Base-by-base conservation (phyloP, 2,113 vertebrate genomes). In the Arvicanthis niloticus region DNA sequence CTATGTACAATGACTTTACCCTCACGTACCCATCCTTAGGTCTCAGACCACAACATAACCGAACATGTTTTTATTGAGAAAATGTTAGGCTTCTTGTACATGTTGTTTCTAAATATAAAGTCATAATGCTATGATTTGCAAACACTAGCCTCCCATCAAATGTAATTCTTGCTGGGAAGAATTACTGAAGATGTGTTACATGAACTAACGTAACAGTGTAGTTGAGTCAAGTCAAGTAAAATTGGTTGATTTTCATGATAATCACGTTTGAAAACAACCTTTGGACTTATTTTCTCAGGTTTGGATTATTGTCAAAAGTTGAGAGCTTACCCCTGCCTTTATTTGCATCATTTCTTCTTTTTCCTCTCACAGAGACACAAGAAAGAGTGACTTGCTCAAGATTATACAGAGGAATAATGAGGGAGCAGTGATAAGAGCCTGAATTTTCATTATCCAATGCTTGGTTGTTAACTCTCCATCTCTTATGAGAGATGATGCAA, bases 51-150 rank as follows among this genome's bases (percentile, higher is more conserved):
- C 56, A 72, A 13, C 6, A 40, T 67, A 65, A 42, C 17, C 21
- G 12, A 67, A 26, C 21, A 26, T 24, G 16, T 15, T 60, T 85
- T 93, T 78, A 92, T 45, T 90, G 13, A 80, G 56, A 48, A 92
- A 48, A 56, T 84, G 16, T 67, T 93, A 84, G 78, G n/a, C 19
- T 92, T 96, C 86, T 89, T 62, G 45, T 70, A 65, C 7, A 9
- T 60, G 8, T 72, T 87, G 26, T 73, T 96, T 65, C 58, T 93
- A 81, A 72, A 81, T 96, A 51, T 73, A 90, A 77, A 90, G 76
- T 88, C 51, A 90, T 70, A 51, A 48, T 56, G 89, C 51, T 56
- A 75, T 2, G 68, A 89, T 89, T 93, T 91, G 60, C 21, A 77
- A 85, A 86, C 10, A 56, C 82, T 78, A 48, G 15, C 65, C 84